phyloP scores from a whole-genome alignment of 1,140 invertebrate species.

The Dinothrombium tinctorium region DNA sequence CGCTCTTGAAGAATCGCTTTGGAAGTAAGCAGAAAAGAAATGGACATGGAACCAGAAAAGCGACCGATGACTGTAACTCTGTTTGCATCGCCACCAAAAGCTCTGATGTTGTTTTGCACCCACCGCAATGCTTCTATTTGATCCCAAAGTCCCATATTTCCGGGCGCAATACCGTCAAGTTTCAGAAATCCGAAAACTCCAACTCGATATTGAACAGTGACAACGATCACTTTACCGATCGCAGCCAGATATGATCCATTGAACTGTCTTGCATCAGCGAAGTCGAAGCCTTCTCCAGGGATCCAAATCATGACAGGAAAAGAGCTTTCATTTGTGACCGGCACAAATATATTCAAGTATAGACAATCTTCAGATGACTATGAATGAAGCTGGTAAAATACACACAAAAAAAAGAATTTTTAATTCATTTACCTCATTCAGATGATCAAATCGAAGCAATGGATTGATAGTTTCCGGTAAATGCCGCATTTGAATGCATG shows the following conservation, averaged over 20 bases:
- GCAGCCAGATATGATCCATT: slow-evolving; percentile 14
- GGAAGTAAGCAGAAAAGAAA: slow-evolving; percentile 15
- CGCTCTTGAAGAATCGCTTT: slow-evolving; percentile 4
- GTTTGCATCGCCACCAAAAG: slow-evolving; percentile 68
- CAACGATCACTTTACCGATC: slow-evolving; percentile 18
- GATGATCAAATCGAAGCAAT: too few relatives aligned
- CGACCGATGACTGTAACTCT: slow-evolving; percentile 69
- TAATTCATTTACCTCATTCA: too few relatives aligned
- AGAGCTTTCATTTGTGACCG: too few relatives aligned
- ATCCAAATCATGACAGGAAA: slow-evolving; percentile 18
- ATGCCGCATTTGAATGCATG: too few relatives aligned
- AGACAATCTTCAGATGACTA: too few relatives aligned
- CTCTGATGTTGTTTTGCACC: slow-evolving; percentile 75
- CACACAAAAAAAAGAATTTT: too few relatives aligned
- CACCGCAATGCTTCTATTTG: slow-evolving; percentile 75
- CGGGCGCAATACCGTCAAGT: not conserved
- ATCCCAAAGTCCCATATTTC: slow-evolving; percentile 84
- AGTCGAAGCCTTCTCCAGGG: slow-evolving; percentile 19
- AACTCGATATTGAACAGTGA: slow-evolving; percentile 22
- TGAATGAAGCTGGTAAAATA: too few relatives aligned
- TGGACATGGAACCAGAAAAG: slow-evolving; percentile 16
- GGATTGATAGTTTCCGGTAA: too few relatives aligned
- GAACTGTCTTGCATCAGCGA: slow-evolving; percentile 16
- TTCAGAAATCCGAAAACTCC: slow-evolving; percentile 55
- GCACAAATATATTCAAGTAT: too few relatives aligned